These are phyloP conservation scores for Nestor notabilis DNA, from an alignment of 2,113 vertebrate species.

Conservation along the genomic window DNA sequence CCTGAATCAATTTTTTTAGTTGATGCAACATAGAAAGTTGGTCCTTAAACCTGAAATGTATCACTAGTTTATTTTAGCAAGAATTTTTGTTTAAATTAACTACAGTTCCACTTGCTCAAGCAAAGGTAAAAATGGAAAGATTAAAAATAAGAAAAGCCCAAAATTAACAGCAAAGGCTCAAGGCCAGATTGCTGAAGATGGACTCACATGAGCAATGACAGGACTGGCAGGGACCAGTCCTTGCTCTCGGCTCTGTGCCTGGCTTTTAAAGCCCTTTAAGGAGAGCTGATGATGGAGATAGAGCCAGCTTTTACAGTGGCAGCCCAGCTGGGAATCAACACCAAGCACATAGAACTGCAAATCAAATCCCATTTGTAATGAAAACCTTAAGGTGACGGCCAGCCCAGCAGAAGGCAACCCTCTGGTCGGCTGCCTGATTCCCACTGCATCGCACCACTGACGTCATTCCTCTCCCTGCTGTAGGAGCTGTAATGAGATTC, in stretches of 20 bases:
- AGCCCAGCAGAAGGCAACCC: not conserved
- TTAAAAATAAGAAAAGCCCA: constrained; percentile 2
- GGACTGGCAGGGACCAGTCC: not conserved
- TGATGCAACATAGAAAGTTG: not conserved
- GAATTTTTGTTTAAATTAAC: not conserved
- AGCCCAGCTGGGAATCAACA: not conserved
- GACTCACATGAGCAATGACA: not conserved
- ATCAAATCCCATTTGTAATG: not conserved
- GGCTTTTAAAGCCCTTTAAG: not conserved
- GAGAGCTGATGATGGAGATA: not conserved
- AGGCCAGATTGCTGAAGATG: not conserved
- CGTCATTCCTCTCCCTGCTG: not conserved
- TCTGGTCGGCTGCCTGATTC: not conserved
- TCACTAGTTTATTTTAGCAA: not conserved
- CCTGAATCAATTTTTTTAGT: not conserved
- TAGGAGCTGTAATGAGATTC: not conserved
- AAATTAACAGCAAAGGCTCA: not conserved
- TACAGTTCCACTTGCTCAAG: not conserved
- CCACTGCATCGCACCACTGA: constrained; percentile 33
- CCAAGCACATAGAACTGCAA: not conserved
- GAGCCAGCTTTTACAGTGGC: not conserved
- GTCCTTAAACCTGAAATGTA: not conserved
- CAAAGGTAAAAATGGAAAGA: not conserved
- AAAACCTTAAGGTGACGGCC: not conserved
- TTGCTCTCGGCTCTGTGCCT: not conserved